Evolutionary conservation across 2,113 vertebrate genomes (phyloP), one percentile per base, ranked within the genome.

Genomic region (Callithrix jacchus): DNA sequence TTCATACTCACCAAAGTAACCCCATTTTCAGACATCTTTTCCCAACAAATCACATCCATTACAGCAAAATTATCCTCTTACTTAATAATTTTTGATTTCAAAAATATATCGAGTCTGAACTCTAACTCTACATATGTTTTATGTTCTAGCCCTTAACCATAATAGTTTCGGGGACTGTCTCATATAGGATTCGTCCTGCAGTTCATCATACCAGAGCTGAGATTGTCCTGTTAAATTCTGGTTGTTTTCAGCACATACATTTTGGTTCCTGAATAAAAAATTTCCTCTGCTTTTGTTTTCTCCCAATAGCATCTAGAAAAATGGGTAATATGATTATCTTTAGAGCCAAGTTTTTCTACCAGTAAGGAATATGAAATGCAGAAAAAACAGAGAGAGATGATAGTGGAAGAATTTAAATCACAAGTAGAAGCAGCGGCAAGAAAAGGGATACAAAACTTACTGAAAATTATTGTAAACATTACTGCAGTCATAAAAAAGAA

Each of bases 171-270:
- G 70, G 45, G 25, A 11, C 27, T 10, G 21, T 64, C 40, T 52
- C 47, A 35, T 18, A 18, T 12, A 5, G 54, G 16, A 5, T 11
- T 52, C 25, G 3, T 8, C 35, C 90, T 16, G 30, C 8, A 11
- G 6, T 1, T 27, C 12, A 2, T 23, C 9, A 45, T 2, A 6
- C 10, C 30, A 54, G 32, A 77, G 71, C 18, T 3, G 18, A 16
- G 1, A 3, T 9, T 21, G 10, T 49, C 61, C 2, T 5, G 6
- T 6, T 45, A 7, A 2, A 9, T 9, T 3, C 68, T 16, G 30
- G 13, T 16, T 17, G 42, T 56, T 42, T n/a, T 70, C 2, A 23
- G 37, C 45, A 35, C 1, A 25, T 12, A 7, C 7, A 5, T 13
- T 45, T 37, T 21, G 3, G 35, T 16, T 56, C 54, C 27, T 32